Conservation (phyloP, 2,888 invertebrate genomes). For the Ferrisia virgata region DNA sequence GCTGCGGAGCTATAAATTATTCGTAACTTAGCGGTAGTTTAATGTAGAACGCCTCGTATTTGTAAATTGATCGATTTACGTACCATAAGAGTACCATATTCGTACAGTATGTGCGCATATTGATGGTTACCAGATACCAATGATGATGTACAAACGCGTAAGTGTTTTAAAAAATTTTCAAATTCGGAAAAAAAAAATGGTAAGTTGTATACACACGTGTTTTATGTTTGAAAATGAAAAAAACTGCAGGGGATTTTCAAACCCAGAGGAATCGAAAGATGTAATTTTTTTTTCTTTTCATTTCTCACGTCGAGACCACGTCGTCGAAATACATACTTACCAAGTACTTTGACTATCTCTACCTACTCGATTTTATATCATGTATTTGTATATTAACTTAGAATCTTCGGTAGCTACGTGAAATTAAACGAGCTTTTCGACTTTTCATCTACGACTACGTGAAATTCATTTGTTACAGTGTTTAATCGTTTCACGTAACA, state of each 20-base stretch:
- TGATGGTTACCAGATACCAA: no score
- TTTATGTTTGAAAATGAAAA: no score
- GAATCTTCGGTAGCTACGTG: not conserved
- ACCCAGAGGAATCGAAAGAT: no score
- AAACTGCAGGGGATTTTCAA: no score
- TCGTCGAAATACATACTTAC: no score
- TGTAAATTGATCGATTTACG: not conserved
- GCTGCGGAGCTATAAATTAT: not conserved
- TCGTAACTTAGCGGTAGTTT: not conserved
- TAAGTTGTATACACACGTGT: no score
- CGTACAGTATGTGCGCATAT: not conserved
- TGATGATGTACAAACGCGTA: not conserved
- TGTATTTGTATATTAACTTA: no score
- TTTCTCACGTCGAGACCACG: no score
- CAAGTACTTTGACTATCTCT: not conserved
- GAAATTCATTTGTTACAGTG: not conserved
- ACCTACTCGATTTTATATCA: no score
- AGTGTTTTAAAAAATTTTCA: not conserved
- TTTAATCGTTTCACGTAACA: not conserved
- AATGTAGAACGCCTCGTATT: not conserved
- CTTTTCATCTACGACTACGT: not conserved
- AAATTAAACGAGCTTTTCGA: not conserved
- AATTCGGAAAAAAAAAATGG: no score
- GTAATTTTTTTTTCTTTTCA: no score
- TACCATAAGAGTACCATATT: not conserved